A percentile compares a stretch with the other conserved stretches of the same genome.
phyloP scores from a whole-genome alignment of 1,140 invertebrate species.

The Diabrotica virgifera region DNA sequence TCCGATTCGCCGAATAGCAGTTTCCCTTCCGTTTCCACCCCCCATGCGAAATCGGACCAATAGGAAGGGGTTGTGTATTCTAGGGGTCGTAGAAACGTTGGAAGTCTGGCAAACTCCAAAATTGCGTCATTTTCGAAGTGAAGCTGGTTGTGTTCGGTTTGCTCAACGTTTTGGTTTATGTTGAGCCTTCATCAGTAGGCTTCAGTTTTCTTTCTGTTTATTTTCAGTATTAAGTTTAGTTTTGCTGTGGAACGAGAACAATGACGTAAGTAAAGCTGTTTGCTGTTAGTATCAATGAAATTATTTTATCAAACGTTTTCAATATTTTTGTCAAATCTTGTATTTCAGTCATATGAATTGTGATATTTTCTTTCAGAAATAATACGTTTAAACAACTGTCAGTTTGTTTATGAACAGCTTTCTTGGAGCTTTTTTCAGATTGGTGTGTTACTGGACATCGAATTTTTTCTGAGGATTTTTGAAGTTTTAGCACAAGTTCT shows the following conservation, averaged over 20 bases:
- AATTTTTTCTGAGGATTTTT: too few relatives aligned
- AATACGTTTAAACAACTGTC: too few relatives aligned
- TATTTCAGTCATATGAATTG: too few relatives aligned
- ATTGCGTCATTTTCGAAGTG: constrained; percentile 21
- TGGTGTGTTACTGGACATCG: too few relatives aligned
- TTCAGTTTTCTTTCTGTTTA: constrained; percentile 4
- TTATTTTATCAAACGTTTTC: too few relatives aligned
- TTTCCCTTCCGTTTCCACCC: constrained; percentile 4
- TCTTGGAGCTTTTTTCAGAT: too few relatives aligned
- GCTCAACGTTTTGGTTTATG: constrained; percentile 8
- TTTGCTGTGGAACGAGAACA: neutral
- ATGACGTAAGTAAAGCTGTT: constrained; percentile 13
- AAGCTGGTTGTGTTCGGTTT: constrained; percentile 11
- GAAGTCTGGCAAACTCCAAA: constrained; percentile 13
- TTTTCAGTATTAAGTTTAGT: neutral
- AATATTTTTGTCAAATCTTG: too few relatives aligned
- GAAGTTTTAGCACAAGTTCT: too few relatives aligned
- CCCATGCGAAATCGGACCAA: constrained; percentile 8
- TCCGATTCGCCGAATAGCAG: neutral
- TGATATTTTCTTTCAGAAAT: too few relatives aligned
- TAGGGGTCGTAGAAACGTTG: constrained; percentile 13
- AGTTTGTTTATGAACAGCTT: too few relatives aligned
- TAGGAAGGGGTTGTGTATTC: neutral
- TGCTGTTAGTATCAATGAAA: neutral
- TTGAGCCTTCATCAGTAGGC: constrained; percentile 8